These are phyloP conservation scores for Elephantulus edwardii DNA, from an alignment of 2,113 vertebrate genomes.

Conservation along the genomic window DNA sequence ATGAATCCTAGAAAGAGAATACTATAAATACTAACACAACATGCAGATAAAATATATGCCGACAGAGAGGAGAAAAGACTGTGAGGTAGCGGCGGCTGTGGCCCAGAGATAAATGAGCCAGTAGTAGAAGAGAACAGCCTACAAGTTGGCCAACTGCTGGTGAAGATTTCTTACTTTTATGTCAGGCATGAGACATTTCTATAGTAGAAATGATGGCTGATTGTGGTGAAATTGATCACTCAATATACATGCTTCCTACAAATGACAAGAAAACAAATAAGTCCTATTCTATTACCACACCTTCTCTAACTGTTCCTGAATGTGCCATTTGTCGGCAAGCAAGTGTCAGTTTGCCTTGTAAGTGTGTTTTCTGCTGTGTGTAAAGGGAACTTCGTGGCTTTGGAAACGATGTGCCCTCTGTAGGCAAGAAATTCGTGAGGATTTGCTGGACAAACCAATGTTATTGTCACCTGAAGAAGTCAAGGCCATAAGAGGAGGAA, in stretches of 20 bases:
- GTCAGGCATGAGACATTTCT: slow-evolving; percentile 74
- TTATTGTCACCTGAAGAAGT: slow-evolving; percentile 95
- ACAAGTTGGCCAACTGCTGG: slow-evolving; percentile 52
- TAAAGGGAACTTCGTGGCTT: slow-evolving; percentile 98
- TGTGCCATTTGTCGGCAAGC: slow-evolving; percentile 97
- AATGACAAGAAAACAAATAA: slow-evolving; percentile 90
- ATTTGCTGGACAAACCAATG: slow-evolving; percentile 96
- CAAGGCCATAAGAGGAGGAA: slow-evolving; percentile 89
- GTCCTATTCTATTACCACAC: slow-evolving; percentile 85
- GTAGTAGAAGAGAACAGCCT: slow-evolving; percentile 65
- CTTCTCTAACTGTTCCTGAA: slow-evolving; percentile 89
- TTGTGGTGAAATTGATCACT: slow-evolving; percentile 91
- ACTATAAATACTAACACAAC: neutral
- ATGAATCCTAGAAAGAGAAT: neutral
- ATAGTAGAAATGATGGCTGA: slow-evolving; percentile 89
- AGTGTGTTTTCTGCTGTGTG: slow-evolving; percentile 98
- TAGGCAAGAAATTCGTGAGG: slow-evolving; percentile 95
- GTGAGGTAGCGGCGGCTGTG: no score
- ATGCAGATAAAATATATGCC: neutral
- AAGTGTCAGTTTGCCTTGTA: slow-evolving; percentile 95
- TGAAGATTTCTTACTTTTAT: slow-evolving; percentile 75
- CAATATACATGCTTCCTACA: slow-evolving; percentile 87
- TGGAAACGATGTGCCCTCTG: slow-evolving; percentile 97
- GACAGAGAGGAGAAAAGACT: no score
- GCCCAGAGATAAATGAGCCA: no score